Conservation (phyloP, 2,797 vertebrate species). For the Sebastes hubbsi region DNA sequence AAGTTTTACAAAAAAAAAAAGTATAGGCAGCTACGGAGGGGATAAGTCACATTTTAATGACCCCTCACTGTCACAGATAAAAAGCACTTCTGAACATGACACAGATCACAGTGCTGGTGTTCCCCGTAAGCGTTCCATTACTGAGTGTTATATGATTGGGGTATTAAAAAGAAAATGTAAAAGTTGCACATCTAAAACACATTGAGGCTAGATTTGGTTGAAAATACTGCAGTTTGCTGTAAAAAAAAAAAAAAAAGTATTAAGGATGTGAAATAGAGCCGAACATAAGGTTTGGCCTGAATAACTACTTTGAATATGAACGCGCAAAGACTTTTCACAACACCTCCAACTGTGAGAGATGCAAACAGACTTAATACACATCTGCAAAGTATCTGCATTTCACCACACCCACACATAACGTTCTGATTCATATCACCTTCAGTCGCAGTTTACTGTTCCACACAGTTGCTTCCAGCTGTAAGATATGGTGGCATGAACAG, state of each 20-base stretch:
- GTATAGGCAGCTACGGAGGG: background rate
- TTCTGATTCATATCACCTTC: constrained; percentile 27
- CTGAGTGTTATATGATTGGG: background rate
- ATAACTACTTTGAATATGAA: background rate
- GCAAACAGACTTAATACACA: constrained; percentile 21
- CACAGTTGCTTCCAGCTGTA: constrained; percentile 15
- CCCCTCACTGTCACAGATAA: constrained; percentile 38
- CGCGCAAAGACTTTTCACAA: background rate
- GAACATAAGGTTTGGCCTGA: background rate
- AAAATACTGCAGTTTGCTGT: background rate
- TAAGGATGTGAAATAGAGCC: background rate
- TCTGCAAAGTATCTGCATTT: constrained; percentile 28
- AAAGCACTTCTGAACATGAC: constrained; percentile 1
- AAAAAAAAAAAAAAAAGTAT: background rate
- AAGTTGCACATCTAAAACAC: background rate
- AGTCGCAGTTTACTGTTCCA: constrained; percentile 6
- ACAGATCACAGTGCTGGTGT: constrained; percentile 17
- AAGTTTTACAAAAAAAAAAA: constrained; percentile 41
- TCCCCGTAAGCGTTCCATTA: constrained; percentile 12
- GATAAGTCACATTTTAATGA: constrained; percentile 43
- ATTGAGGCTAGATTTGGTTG: background rate
- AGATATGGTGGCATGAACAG: constrained; percentile 42
- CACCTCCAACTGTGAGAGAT: background rate
- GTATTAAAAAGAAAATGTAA: background rate
- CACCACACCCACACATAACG: background rate